A percentile compares a stretch with the other conserved stretches of the same genome.
phyloP scores from a whole-genome alignment of 2,888 invertebrate genomes.

The Polietes domitor region DNA sequence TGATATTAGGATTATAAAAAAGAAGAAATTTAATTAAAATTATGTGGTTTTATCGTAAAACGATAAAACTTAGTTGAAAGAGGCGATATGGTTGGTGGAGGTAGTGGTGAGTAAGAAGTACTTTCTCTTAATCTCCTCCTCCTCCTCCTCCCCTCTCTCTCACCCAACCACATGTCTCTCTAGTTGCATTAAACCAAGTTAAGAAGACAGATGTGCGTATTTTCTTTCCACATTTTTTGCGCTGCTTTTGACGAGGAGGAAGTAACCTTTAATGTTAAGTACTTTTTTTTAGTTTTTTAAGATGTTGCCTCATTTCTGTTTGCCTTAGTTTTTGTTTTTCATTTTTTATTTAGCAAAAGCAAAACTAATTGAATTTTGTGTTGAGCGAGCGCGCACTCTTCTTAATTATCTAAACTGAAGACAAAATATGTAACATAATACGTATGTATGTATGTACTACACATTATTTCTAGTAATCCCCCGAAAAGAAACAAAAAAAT shows the following conservation, averaged over 20 bases:
- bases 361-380: slow-evolving; percentile 40
- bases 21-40: not conserved
- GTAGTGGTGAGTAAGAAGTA: not conserved
- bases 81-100: no score
- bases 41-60: not conserved
- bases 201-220: not conserved
- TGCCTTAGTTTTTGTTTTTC: not conserved
- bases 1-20: not conserved
- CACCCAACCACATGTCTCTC: not conserved
- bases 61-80: not conserved
- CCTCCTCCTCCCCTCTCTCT: not conserved
- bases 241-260: not conserved
- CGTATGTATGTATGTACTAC: no score
- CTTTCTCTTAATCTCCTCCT: not conserved
- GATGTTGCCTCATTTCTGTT: not conserved
- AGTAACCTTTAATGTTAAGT: not conserved
- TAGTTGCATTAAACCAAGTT: not conserved
- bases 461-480: no score
- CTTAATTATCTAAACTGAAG: slow-evolving; percentile 12
- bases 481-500: no score
- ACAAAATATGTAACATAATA: not conserved
- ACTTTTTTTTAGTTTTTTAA: not conserved
- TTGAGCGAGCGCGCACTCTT: not conserved
- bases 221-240: not conserved
- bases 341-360: not conserved